A percentile compares a stretch with the other conserved stretches of the same genome.
phyloP scores from a whole-genome alignment of 1,140 invertebrate species.

The Bradynema listronoti region DNA sequence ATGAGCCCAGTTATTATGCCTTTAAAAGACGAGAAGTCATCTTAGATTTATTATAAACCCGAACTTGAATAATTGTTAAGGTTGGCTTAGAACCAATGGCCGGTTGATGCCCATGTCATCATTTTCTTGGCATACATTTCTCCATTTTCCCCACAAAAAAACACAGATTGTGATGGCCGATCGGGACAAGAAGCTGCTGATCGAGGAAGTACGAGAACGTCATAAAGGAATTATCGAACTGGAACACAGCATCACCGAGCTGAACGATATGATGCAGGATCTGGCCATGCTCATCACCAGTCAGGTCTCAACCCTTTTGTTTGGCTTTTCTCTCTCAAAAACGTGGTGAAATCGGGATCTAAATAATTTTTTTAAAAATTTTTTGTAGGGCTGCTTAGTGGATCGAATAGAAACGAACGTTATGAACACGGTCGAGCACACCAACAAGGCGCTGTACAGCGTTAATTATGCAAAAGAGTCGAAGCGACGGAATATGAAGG shows the following conservation, averaged over 20 bases:
- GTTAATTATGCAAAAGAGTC: conserved; percentile 34
- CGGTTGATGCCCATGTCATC: neutral
- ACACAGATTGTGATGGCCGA: conserved; percentile 47
- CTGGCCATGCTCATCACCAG: conserved; percentile 67
- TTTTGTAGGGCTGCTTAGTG: conserved; percentile 41
- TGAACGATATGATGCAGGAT: conserved; percentile 66
- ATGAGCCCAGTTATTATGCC: too few species aligned
- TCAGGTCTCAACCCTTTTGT: conserved; percentile 59
- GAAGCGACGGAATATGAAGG: conserved; percentile 41
- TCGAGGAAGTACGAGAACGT: conserved; percentile 40
- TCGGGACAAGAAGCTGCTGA: conserved; percentile 39
- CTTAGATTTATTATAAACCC: too few species aligned
- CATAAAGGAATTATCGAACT: conserved; percentile 43
- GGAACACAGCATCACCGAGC: conserved; percentile 62
- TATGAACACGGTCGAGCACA: conserved; percentile 33
- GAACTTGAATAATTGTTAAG: too few species aligned
- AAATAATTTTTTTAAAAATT: too few species aligned
- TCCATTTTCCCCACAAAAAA: too few species aligned
- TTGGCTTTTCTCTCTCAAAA: too few species aligned
- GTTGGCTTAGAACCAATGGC: too few species aligned
- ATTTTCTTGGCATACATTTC: neutral
- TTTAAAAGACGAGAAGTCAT: too few species aligned
- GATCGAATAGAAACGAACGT: conserved; percentile 43
- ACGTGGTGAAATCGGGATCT: too few species aligned
- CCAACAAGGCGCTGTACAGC: conserved; percentile 27